Base-by-base conservation (phyloP, 2,797 vertebrate species). In the Calcarius lapponicus region DNA sequence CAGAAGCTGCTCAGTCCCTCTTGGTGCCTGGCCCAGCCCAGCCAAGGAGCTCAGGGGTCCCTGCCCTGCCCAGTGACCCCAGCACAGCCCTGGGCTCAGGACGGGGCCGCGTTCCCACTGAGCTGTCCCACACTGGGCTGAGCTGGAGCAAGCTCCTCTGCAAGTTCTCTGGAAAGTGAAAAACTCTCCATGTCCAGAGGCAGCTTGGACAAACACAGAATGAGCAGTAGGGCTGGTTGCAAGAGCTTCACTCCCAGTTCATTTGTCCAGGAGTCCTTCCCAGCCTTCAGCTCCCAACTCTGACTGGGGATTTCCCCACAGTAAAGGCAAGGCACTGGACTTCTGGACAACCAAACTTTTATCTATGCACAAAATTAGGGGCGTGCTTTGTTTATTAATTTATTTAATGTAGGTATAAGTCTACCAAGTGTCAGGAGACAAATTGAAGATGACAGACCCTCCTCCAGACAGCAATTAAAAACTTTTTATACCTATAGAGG, bases 41-140 rank as follows among this genome's bases (percentile, higher is more conserved):
- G 60, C 22, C 16, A 6, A 56, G 43, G 11, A 9, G 22, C 17
- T 17, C 19, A 0, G 0, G 22, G 65, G 6, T 2, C 5, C 2
- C n/a, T 12, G 31, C 14, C 61, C 7, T 24, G 18, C 16, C 43
- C 66, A 4, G 67, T 0, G 2, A 34, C 31, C 40, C 13, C 62
- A 71, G 2, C 0, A 1, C 2, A 1, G 4, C 10, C 1, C 34
- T 4, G 66, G 8, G 42, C 29, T 32, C 81, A 31, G 38, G 29
- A 79, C 7, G 5, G 51, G 26, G 9, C 9, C 50, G 21, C 1
- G 0, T 12, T 67, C 40, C 60, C 53, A 3, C 65, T 4, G 47
- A 22, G 34, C 60, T 5, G 5, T 7, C 32, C 61, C 31, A 31
- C 1, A 0, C 31, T 38, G 69, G 56, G 7, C 73, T 80, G 19